Evolutionary conservation across 2,888 invertebrate species (phyloP).

Genomic region (Cactoblastis cactorum): DNA sequence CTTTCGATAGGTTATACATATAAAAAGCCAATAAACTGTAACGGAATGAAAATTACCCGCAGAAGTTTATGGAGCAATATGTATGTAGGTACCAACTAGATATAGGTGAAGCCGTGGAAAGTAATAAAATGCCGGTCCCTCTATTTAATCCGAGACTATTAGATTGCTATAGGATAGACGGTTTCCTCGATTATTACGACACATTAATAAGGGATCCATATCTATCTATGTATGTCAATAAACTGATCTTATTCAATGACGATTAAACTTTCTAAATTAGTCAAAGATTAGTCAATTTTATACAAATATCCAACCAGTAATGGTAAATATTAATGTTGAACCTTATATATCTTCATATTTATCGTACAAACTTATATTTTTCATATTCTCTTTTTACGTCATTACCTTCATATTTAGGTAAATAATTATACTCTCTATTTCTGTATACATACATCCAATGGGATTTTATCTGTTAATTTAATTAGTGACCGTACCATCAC

Average conservation of each 20-base stretch:
- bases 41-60: conserved; percentile 10
- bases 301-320: too few relatives aligned
- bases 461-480: conserved; percentile 25
- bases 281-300: too few relatives aligned
- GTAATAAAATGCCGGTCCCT: conserved; percentile 3
- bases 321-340: too few relatives aligned
- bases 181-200: too few relatives aligned
- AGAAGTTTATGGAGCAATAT: conserved; percentile 9
- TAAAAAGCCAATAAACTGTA: conserved; percentile 10
- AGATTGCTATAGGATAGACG: neutral
- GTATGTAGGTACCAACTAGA: neutral
- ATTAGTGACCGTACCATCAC: conserved; percentile 19
- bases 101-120: conserved; percentile 2
- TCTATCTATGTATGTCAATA: too few relatives aligned
- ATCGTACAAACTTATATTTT: too few relatives aligned
- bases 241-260: too few relatives aligned
- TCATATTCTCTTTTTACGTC: too few relatives aligned
- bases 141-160: neutral
- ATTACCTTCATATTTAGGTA: too few relatives aligned
- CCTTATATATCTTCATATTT: too few relatives aligned
- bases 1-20: conserved; percentile 10
- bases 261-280: too few relatives aligned
- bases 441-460: neutral
- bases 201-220: too few relatives aligned
- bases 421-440: neutral